Conservation (phyloP, 2,113 vertebrate genomes). For the Tretioscincus oriximinensis region DNA sequence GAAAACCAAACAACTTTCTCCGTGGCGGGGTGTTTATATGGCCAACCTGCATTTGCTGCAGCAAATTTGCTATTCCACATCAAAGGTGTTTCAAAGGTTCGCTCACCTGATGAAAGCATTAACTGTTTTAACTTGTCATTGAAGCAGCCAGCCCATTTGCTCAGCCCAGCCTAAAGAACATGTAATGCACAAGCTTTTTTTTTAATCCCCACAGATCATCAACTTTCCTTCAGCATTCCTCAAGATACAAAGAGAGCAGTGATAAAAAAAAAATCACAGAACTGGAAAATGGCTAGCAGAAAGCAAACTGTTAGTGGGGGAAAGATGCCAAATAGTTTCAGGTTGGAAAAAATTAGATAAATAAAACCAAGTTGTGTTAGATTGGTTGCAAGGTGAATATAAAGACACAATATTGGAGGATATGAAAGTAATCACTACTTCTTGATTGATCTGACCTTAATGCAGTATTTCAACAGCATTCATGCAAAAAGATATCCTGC, state of each 20-base stretch:
- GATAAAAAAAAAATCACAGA: slow-evolving; percentile 41
- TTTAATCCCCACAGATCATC: slow-evolving; percentile 48
- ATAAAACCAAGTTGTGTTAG: slow-evolving; percentile 52
- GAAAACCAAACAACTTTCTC: slow-evolving; percentile 73
- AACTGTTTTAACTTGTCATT: slow-evolving; percentile 67
- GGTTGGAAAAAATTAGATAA: slow-evolving; percentile 64
- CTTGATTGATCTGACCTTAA: slow-evolving; percentile 7
- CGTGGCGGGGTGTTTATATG: slow-evolving; percentile 69
- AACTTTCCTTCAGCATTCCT: slow-evolving; percentile 46
- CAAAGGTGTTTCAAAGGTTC: slow-evolving; percentile 64
- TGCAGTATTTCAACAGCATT: background rate
- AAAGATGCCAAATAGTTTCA: slow-evolving; percentile 57
- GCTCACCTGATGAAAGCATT: slow-evolving; percentile 70
- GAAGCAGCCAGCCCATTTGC: slow-evolving; percentile 64
- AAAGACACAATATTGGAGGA: slow-evolving; percentile 2
- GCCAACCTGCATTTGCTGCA: slow-evolving; percentile 53
- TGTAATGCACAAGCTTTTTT: slow-evolving; percentile 60
- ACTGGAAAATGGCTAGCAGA: slow-evolving; percentile 43
- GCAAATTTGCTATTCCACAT: slow-evolving; percentile 52
- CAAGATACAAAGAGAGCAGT: slow-evolving; percentile 59
- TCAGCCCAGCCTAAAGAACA: slow-evolving; percentile 53
- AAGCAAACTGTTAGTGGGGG: slow-evolving; percentile 40
- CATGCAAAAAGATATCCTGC: background rate
- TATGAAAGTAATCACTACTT: background rate
- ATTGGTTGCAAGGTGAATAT: slow-evolving; percentile 1